Evolutionary conservation across 1,140 invertebrate species (phyloP), one percentile per base, ranked within the genome.

Genomic region (Macrobrachium nipponense): DNA sequence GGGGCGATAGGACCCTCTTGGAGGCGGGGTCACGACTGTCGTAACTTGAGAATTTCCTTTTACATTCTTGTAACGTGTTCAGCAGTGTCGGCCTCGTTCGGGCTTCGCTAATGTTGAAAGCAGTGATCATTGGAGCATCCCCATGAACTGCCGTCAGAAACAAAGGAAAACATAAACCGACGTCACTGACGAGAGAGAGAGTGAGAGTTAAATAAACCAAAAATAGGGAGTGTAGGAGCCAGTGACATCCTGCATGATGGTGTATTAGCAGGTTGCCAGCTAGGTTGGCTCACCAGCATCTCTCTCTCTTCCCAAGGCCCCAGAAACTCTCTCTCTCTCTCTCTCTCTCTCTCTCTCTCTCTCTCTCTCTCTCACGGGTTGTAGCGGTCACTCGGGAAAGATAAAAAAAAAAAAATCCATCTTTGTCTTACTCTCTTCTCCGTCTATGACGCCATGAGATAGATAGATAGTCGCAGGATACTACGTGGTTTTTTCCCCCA

Each of bases 371-470:
- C 51, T 51, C 51, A 51, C 51, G 51, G 51, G 51, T 51, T 51
- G 51, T 51, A 66, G 61, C 11, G 58, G 61, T 66, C 61, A 36
- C 68, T 70, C 20, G 61, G 77, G 60, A 66, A 80, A 80, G 44
- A 64, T 43, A 64, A 64, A 66, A 80, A 80, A 51, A 51, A 51
- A 51, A 51, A 51, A 51, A 5, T 51, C 8, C 12, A 51, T 51
- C 51, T 51, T 51, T 51, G 51, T 51, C 51, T 51, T 51, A 5
- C 44, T 51, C 44, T 70, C 68, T 70, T 70, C 36, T 43, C 20
- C 11, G 68, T 27, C 23, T 70, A 70, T 70, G 78, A 62, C 61
- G 27, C 61, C 61, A 66, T 80, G 78, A 80, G 20, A 62, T 18
- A 12, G 51, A 5, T 7, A 80, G 20, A 62, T 18, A 12, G 51